Percentiles rank a stretch among this genome's conserved stretches.
Conservation (phyloP, 1,140 invertebrate genomes). For the Myzus persicae region DNA sequence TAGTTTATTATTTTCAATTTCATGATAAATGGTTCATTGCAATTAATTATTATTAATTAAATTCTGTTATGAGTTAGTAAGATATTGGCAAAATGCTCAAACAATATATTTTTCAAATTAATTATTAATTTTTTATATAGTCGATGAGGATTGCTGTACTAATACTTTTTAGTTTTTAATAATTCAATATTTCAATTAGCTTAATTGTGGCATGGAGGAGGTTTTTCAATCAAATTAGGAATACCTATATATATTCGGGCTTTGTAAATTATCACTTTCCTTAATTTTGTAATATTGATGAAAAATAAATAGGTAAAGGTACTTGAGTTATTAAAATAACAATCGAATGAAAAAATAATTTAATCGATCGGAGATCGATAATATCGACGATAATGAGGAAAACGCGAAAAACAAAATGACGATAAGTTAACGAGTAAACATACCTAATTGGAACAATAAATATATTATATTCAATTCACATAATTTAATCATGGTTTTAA, state of each 20-base stretch:
- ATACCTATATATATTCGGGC: not conserved
- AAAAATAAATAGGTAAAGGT: not conserved
- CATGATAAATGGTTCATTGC: not conserved
- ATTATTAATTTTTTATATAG: not conserved
- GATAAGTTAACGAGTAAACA: not conserved
- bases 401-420: not conserved
- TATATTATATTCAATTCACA: too few species aligned
- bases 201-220: not conserved
- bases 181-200: not conserved
- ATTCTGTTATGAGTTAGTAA: not conserved
- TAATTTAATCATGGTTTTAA: too few species aligned
- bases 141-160: not conserved
- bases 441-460: too few species aligned
- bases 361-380: not conserved
- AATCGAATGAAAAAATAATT: not conserved
- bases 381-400: not conserved
- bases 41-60: not conserved
- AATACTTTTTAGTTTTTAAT: slow-evolving; percentile 5
- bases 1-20: not conserved
- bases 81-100: not conserved
- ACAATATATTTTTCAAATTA: not conserved
- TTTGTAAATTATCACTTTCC: not conserved
- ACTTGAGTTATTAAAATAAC: not conserved
- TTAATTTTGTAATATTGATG: not conserved
- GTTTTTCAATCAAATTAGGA: not conserved